Evolutionary conservation across 2,888 invertebrate species (phyloP).

Genomic region (Bombyx huttoni): DNA sequence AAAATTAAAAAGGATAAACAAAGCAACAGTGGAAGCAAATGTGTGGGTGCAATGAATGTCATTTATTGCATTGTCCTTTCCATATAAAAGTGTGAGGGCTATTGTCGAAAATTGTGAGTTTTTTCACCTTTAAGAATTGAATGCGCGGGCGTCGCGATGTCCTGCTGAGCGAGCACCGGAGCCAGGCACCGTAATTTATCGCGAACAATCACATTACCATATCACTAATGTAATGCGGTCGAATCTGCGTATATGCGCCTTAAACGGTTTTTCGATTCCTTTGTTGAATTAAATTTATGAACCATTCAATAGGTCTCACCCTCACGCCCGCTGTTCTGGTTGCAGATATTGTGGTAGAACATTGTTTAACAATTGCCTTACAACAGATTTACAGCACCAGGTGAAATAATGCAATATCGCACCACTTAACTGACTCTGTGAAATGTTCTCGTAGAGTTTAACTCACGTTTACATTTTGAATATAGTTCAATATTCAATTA

Average conservation of each 20-base stretch:
- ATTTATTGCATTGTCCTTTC: slow-evolving; percentile 19
- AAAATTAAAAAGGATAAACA: not conserved
- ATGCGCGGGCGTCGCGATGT: slow-evolving; percentile 44
- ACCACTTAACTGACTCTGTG: not conserved
- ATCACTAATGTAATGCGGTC: slow-evolving; percentile 64
- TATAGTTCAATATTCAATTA: no score
- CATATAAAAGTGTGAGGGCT: slow-evolving; percentile 28
- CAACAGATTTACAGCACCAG: slow-evolving; percentile 19
- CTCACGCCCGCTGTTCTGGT: slow-evolving; percentile 18
- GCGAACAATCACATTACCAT: slow-evolving; percentile 70
- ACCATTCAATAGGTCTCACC: slow-evolving; percentile 41
- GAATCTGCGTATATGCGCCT: slow-evolving; percentile 58
- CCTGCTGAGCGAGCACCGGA: slow-evolving; percentile 52
- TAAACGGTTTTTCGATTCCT: slow-evolving; percentile 65
- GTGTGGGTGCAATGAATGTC: slow-evolving; percentile 15
- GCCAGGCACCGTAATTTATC: slow-evolving; percentile 58
- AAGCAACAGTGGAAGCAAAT: slow-evolving; percentile 6
- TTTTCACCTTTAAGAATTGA: slow-evolving; percentile 42
- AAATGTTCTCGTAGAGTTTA: not conserved
- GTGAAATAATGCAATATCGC: not conserved
- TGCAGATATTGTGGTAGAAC: slow-evolving; percentile 41
- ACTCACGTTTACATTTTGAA: not conserved
- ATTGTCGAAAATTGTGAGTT: slow-evolving; percentile 50
- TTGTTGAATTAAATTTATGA: slow-evolving; percentile 66
- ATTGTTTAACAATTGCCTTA: slow-evolving; percentile 48